These are phyloP conservation scores for Mormyrus hasselquistii DNA, from an alignment of 2,797 vertebrate species.

Conservation along the genomic window DNA sequence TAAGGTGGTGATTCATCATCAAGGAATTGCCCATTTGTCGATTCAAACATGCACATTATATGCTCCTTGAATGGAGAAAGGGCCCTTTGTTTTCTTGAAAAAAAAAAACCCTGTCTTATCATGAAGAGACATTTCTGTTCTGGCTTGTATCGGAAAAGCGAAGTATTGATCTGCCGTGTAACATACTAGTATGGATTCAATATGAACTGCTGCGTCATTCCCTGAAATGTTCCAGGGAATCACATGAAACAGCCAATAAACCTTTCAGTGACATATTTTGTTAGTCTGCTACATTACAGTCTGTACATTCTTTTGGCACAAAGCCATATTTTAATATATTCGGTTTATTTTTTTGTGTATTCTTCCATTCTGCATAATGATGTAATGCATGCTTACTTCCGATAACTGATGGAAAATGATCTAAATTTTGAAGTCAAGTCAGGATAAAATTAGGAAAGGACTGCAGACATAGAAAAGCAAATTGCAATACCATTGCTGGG, in stretches of 20 bases:
- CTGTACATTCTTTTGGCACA: background rate
- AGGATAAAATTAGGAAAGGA: slow-evolving; percentile 8
- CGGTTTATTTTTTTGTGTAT: background rate
- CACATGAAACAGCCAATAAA: background rate
- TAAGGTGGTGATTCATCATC: background rate
- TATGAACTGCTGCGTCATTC: background rate
- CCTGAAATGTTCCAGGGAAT: background rate
- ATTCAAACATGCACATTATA: background rate
- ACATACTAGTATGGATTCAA: background rate
- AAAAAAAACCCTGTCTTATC: background rate
- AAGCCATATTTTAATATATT: background rate
- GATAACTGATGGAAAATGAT: background rate
- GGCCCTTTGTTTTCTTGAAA: background rate
- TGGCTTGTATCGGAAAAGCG: background rate
- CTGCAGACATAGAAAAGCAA: slow-evolving; percentile 31
- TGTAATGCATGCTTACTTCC: background rate
- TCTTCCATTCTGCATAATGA: background rate
- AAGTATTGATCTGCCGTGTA: background rate
- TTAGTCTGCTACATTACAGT: background rate
- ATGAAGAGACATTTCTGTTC: background rate
- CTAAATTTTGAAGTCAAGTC: background rate
- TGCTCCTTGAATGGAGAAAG: background rate
- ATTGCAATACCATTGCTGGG: slow-evolving; percentile 35
- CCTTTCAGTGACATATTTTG: background rate
- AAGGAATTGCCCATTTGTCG: background rate